Evolutionary conservation across 2,113 vertebrate species (phyloP).

Genomic region (Castor canadensis): DNA sequence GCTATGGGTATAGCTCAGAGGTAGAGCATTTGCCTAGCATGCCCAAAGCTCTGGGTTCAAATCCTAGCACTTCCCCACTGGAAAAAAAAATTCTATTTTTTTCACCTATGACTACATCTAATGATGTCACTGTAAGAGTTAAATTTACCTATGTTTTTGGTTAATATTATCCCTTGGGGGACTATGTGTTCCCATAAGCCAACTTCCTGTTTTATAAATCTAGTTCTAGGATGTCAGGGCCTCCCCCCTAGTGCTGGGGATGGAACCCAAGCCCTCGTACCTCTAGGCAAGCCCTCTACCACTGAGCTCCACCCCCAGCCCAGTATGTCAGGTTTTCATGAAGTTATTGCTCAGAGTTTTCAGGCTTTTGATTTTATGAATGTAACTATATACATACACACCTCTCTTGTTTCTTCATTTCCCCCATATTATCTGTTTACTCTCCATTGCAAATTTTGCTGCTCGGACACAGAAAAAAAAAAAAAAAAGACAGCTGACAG

Average conservation of each 20-base stretch:
- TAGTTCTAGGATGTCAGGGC: not conserved
- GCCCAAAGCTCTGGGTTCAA: too few species aligned
- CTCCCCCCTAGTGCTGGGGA: not conserved
- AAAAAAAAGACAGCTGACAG: too few species aligned
- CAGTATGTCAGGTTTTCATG: not conserved
- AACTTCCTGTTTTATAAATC: slow-evolving; percentile 7
- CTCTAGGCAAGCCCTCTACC: too few species aligned
- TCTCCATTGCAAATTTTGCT: not conserved
- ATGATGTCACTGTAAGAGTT: not conserved
- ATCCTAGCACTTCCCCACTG: too few species aligned
- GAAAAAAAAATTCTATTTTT: not conserved
- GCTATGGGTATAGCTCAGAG: not conserved
- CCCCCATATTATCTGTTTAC: not conserved
- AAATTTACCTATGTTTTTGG: not conserved
- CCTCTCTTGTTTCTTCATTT: not conserved
- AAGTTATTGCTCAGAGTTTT: not conserved
- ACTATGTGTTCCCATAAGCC: not conserved
- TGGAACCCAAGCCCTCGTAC: not conserved
- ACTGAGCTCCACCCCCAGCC: too few species aligned
- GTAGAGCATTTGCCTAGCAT: not conserved
- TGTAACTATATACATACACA: not conserved
- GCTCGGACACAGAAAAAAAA: not conserved
- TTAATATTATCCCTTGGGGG: not conserved
- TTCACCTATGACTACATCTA: not conserved
- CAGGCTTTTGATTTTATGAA: not conserved